Conservation (phyloP, 2,797 vertebrate genomes). For the Molossus molossus region DNA sequence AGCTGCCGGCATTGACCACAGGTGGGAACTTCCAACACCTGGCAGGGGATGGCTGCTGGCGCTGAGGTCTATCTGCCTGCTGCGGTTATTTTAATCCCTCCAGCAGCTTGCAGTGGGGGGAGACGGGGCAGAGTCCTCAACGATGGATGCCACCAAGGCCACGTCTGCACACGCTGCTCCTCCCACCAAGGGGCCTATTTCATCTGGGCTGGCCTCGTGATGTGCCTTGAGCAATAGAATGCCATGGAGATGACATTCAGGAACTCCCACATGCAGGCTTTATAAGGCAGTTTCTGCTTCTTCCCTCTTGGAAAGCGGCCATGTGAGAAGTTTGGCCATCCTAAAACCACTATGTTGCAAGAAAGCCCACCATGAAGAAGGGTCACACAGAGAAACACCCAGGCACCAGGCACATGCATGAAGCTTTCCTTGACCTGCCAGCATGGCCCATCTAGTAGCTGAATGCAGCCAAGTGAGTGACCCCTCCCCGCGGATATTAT, state of each 20-base stretch:
- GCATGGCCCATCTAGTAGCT: neutral
- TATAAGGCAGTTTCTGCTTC: neutral
- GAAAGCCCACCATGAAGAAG: neutral
- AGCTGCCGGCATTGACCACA: neutral
- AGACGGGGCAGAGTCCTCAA: neutral
- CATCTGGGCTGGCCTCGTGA: neutral
- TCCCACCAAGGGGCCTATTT: neutral
- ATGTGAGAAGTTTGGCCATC: neutral
- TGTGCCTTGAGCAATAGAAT: neutral
- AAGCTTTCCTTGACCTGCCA: constrained; percentile 4
- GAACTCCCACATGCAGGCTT: neutral
- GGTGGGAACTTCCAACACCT: neutral
- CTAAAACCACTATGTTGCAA: neutral
- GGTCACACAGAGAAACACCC: neutral
- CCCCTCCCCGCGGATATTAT: neutral
- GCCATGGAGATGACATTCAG: neutral
- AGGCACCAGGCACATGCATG: neutral
- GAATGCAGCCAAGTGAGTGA: neutral
- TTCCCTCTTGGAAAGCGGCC: neutral
- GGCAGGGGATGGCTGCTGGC: too few species aligned
- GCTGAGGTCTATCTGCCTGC: neutral
- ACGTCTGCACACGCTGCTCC: neutral
- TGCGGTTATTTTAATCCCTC: neutral
- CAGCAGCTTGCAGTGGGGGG: neutral
- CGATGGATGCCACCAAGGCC: neutral